These are phyloP conservation scores for Enteromius treurensis DNA, from an alignment of 2,797 vertebrate genomes.

Conservation along the genomic window DNA sequence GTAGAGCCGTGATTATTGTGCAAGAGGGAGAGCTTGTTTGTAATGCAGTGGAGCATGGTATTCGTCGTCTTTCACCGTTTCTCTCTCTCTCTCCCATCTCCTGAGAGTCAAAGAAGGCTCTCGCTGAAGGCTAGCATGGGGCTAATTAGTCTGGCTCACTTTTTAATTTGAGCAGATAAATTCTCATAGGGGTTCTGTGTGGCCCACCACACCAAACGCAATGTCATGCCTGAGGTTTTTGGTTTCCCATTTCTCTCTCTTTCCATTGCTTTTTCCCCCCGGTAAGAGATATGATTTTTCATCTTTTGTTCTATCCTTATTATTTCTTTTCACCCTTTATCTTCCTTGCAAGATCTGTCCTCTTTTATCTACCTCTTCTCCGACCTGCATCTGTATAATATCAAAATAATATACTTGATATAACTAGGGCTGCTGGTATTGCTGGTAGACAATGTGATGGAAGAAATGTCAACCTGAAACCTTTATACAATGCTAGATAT, in stretches of 20 bases:
- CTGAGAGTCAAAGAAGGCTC: constrained; percentile 31
- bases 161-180: constrained; percentile 51
- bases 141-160: constrained; percentile 46
- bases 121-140: constrained; percentile 42
- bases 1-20: constrained; percentile 47
- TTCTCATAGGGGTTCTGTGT: constrained; percentile 45
- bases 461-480: neutral
- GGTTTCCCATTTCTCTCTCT: constrained; percentile 12
- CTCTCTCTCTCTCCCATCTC: neutral
- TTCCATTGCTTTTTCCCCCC: neutral
- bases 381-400: constrained; percentile 10
- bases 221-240: constrained; percentile 33
- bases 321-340: neutral
- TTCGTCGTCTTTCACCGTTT: neutral
- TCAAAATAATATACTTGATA: neutral
- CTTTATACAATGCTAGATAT: neutral
- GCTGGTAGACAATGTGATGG: neutral
- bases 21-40: constrained; percentile 32
- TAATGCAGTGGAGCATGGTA: constrained; percentile 26
- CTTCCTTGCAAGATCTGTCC: constrained; percentile 3
- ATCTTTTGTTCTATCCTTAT: constrained; percentile 18
- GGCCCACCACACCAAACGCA: constrained; percentile 38
- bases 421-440: neutral
- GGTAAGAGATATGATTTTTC: constrained; percentile 6
- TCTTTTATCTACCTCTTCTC: neutral